Conservation (phyloP, 2,113 vertebrate species). For the Hiodon tergisus region DNA sequence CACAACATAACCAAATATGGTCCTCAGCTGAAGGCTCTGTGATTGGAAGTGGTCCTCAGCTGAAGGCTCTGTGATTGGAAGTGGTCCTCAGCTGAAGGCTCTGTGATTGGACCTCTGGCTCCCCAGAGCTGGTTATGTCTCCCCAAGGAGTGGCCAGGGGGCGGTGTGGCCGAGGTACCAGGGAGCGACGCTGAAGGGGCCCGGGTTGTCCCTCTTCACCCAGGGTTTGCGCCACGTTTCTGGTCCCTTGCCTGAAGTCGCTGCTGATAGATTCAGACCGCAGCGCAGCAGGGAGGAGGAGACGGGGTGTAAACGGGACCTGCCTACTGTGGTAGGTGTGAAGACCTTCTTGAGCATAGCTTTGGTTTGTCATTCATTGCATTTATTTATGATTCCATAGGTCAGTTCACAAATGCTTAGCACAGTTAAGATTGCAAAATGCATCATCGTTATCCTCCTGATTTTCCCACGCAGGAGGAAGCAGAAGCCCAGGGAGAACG, state of each 20-base stretch:
- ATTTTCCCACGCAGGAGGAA: neutral
- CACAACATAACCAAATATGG: neutral
- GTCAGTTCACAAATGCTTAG: no score
- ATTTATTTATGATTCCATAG: no score
- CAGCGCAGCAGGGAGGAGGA: conserved; percentile 15
- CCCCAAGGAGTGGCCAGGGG: conserved; percentile 26
- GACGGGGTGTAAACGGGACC: neutral
- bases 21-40: neutral
- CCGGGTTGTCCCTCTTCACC: conserved; percentile 28
- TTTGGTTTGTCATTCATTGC: no score
- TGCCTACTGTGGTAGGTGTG: no score
- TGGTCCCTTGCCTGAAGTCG: conserved; percentile 25
- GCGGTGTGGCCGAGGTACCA: conserved; percentile 37
- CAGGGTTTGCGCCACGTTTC: conserved; percentile 27
- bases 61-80: no score
- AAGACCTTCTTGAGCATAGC: no score
- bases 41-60: no score
- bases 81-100: no score
- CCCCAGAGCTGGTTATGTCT: neutral
- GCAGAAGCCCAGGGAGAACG: neutral
- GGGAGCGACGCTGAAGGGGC: conserved; percentile 25
- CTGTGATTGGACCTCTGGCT: neutral
- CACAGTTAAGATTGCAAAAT: no score
- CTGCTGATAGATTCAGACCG: neutral
- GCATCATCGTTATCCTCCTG: no score